Conservation (phyloP, 2,113 vertebrate genomes). For the Neolamprologus falcicula region DNA sequence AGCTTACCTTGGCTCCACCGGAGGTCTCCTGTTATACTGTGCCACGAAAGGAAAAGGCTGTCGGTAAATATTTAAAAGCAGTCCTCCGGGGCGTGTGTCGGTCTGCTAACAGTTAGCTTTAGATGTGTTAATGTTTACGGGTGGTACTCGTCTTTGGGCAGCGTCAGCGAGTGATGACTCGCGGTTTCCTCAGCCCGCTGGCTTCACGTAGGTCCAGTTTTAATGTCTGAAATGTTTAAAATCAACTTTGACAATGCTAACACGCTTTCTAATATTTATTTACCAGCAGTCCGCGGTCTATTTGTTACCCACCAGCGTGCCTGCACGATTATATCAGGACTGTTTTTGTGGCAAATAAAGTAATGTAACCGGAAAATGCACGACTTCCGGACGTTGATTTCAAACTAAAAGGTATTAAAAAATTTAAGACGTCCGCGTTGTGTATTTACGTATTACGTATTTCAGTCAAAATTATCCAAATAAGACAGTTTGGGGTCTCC, state of each 20-base stretch:
- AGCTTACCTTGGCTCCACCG: constrained; percentile 8
- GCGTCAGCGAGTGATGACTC: not conserved
- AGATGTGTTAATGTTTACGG: not conserved
- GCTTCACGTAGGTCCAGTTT: not conserved
- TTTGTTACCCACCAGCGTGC: not conserved
- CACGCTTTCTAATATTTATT: not conserved
- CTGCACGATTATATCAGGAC: not conserved
- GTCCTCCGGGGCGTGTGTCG: not conserved
- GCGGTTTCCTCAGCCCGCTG: not conserved
- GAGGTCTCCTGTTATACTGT: not conserved
- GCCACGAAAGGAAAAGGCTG: not conserved
- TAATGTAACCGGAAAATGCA: fast-evolving
- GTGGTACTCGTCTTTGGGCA: not conserved
- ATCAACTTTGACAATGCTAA: not conserved
- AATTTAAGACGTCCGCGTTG: not conserved
- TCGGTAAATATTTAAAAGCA: not conserved
- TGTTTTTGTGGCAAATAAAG: not conserved
- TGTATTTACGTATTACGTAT: not conserved
- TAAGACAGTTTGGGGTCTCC: not conserved
- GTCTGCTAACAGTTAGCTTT: constrained; percentile 39
- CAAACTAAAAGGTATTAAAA: constrained; percentile 5
- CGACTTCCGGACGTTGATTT: not conserved
- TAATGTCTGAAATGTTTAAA: not conserved
- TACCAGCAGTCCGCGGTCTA: not conserved
- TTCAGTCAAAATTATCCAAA: not conserved